Evolutionary conservation across 2,888 invertebrate species (phyloP).

Genomic region (Acanthosoma haemorrhoidale): DNA sequence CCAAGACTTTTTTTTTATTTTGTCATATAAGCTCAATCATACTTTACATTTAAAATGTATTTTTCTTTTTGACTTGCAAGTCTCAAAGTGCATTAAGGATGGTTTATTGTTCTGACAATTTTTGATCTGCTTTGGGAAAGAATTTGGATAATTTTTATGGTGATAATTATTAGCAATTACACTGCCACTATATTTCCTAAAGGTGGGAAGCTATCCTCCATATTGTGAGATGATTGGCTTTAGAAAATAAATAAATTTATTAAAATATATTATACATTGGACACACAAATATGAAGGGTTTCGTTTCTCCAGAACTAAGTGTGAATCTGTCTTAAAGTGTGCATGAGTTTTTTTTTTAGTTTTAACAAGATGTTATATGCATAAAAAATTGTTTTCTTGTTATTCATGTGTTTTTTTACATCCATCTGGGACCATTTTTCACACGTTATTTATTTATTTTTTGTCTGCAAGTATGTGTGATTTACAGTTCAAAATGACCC

Average conservation of each 20-base stretch:
- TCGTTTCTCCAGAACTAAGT: conserved; percentile 26
- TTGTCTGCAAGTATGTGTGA: not conserved
- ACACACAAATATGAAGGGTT: conserved; percentile 30
- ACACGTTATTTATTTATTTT: conserved; percentile 9
- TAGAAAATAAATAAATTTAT: conserved; percentile 35
- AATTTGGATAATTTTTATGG: conserved; percentile 28
- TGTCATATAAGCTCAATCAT: conserved; percentile 27
- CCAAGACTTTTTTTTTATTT: conserved; percentile 17
- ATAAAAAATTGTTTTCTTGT: conserved; percentile 40
- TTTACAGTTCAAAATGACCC: not conserved
- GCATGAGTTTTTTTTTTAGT: conserved; percentile 38
- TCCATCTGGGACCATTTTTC: conserved; percentile 27
- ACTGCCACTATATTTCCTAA: conserved; percentile 41
- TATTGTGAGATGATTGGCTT: conserved; percentile 41
- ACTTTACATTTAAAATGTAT: not conserved
- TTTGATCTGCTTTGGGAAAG: conserved; percentile 24
- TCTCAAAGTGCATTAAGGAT: not conserved
- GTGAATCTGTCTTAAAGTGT: conserved; percentile 28
- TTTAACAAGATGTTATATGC: conserved; percentile 37
- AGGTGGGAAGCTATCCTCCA: conserved; percentile 41
- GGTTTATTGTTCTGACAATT: not conserved
- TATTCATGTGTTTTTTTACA: conserved; percentile 38
- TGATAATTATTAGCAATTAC: conserved; percentile 40
- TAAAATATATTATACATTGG: conserved; percentile 24
- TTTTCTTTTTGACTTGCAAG: not conserved